Evolutionary conservation across 2,113 vertebrate genomes (phyloP).

Genomic region (Neolamprologus variostigma): DNA sequence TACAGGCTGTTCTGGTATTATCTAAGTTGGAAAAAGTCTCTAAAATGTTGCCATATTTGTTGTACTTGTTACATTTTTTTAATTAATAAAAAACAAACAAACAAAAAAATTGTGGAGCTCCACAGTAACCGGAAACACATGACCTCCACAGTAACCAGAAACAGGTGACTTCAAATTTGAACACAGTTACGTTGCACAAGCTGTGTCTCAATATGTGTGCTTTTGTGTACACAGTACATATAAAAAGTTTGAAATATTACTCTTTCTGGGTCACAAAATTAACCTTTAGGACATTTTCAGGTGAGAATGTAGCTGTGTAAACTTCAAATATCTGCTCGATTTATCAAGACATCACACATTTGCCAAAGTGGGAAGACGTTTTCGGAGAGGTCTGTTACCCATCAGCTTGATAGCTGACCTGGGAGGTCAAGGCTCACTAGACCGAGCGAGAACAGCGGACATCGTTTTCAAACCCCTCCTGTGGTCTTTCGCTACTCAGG

Average conservation of each 20-base stretch:
- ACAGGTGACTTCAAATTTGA: neutral
- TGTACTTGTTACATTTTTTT: neutral
- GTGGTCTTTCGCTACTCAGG: neutral
- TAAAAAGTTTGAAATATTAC: neutral
- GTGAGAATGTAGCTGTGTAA: neutral
- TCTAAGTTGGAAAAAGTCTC: neutral
- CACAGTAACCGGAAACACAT: neutral
- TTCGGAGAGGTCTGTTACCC: neutral
- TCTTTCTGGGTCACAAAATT: neutral
- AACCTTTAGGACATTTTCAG: neutral
- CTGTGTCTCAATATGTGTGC: neutral
- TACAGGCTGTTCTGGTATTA: neutral
- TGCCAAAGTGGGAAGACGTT: neutral
- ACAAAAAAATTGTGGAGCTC: neutral
- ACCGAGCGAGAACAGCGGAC: neutral
- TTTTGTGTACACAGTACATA: neutral
- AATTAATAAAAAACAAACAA: neutral
- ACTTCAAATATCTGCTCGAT: neutral
- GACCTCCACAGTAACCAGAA: neutral
- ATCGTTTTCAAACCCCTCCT: neutral
- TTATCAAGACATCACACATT: neutral
- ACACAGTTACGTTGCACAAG: neutral
- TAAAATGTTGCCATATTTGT: neutral
- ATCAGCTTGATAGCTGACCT: neutral
- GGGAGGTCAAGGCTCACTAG: neutral